Evolutionary conservation across 1,140 invertebrate species (phyloP).

Genomic region (Aporrectodea caliginosa): DNA sequence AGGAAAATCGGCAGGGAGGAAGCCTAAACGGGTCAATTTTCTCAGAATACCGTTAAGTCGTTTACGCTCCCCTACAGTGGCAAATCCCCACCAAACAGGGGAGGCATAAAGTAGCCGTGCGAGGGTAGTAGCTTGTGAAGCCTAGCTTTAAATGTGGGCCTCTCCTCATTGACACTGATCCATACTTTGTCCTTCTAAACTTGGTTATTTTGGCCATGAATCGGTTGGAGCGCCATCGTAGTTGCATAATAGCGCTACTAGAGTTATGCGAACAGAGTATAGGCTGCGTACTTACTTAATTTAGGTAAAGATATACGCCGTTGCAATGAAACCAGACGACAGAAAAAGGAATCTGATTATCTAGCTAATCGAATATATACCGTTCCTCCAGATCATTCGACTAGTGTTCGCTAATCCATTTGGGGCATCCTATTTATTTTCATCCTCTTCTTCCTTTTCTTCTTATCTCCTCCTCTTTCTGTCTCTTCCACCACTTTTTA

Average conservation of each 20-base stretch:
- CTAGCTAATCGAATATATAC: too few relatives aligned
- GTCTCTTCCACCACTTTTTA: neutral
- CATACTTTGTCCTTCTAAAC: neutral
- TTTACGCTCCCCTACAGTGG: too few relatives aligned
- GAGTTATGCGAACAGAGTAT: neutral
- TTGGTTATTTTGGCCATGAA: neutral
- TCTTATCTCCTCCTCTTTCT: neutral
- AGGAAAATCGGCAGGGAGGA: too few relatives aligned
- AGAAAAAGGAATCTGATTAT: too few relatives aligned
- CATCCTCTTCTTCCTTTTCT: neutral
- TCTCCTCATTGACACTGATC: neutral
- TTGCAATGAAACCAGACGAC: too few relatives aligned
- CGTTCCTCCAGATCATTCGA: neutral
- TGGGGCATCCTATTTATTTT: neutral
- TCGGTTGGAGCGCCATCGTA: neutral
- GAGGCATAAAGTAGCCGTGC: too few relatives aligned
- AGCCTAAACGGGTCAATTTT: too few relatives aligned
- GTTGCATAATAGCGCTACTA: neutral
- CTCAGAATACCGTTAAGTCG: too few relatives aligned
- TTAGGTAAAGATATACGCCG: neutral
- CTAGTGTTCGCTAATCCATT: neutral
- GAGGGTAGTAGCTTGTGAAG: neutral
- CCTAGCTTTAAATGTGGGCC: slow-evolving; percentile 4
- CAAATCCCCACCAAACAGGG: too few relatives aligned
- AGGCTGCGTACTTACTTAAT: neutral